Evolutionary conservation across 2,797 vertebrate genomes (phyloP).

Genomic region (Buphagus erythrorhynchus): DNA sequence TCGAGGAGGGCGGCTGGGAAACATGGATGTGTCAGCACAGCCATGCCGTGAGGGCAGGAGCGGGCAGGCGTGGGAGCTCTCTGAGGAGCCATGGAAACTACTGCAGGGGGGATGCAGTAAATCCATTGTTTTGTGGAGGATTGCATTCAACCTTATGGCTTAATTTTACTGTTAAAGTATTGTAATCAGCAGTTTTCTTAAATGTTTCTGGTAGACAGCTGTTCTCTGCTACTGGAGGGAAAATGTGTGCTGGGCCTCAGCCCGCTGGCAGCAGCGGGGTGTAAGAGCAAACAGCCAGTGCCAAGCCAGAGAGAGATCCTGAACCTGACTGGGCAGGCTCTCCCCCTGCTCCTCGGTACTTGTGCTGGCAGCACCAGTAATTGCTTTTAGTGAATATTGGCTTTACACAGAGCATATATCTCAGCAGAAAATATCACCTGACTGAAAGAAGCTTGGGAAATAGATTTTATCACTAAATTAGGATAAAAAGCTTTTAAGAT

Average conservation of each 20-base stretch:
- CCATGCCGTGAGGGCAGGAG: accelerated
- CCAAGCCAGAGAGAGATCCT: neutral
- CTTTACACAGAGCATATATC: neutral
- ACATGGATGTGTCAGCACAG: neutral
- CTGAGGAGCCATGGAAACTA: neutral
- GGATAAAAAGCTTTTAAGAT: neutral
- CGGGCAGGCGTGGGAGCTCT: neutral
- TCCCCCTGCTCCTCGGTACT: neutral
- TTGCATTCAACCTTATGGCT: neutral
- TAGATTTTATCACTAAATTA: neutral
- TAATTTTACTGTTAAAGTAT: neutral
- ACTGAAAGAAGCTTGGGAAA: neutral
- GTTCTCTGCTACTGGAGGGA: neutral
- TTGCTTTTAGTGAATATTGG: neutral
- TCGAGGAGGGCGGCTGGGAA: accelerated
- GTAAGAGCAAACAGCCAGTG: neutral
- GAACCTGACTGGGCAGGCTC: neutral
- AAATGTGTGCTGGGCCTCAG: accelerated
- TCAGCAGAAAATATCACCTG: neutral
- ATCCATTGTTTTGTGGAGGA: neutral
- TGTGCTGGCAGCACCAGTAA: neutral
- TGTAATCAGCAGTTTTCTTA: neutral
- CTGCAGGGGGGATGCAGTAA: neutral
- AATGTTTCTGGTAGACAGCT: neutral
- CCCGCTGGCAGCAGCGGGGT: neutral